A percentile compares a stretch with the other conserved stretches of the same genome.
Evolutionary conservation across 2,888 invertebrate genomes (phyloP).

Genomic region (Eurois occulta): DNA sequence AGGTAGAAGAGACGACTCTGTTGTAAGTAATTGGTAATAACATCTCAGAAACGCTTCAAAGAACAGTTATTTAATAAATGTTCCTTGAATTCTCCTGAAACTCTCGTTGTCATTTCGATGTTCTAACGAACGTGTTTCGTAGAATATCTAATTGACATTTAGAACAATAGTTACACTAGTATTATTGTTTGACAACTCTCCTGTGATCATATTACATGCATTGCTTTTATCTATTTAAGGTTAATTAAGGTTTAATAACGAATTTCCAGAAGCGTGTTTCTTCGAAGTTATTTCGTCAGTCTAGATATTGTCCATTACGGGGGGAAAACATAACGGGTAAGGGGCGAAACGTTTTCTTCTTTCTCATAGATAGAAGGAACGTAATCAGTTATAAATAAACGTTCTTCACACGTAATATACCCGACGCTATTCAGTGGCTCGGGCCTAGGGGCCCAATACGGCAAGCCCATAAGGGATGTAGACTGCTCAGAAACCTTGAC

Average conservation of each 20-base stretch:
- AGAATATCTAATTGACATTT: background rate
- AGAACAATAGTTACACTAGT: background rate
- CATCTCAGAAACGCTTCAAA: background rate
- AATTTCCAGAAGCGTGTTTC: background rate
- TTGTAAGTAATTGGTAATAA: background rate
- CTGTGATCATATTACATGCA: background rate
- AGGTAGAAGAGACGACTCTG: background rate
- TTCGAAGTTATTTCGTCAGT: background rate
- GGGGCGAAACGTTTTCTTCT: background rate
- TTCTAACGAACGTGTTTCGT: background rate
- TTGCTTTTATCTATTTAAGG: background rate
- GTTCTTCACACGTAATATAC: background rate
- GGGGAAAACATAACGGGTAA: too few species aligned
- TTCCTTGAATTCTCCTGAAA: background rate
- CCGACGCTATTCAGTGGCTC: background rate
- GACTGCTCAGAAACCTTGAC: too few species aligned
- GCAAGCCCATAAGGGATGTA: background rate
- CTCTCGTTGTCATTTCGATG: background rate
- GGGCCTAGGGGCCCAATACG: too few species aligned
- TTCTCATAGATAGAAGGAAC: background rate
- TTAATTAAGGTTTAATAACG: too few species aligned
- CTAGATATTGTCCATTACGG: background rate
- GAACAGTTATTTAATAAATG: background rate
- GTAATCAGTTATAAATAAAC: background rate
- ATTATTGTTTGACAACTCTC: background rate